These are phyloP conservation scores for Nomada hirtipes DNA, from an alignment of 2,888 invertebrate genomes.

Conservation along the genomic window DNA sequence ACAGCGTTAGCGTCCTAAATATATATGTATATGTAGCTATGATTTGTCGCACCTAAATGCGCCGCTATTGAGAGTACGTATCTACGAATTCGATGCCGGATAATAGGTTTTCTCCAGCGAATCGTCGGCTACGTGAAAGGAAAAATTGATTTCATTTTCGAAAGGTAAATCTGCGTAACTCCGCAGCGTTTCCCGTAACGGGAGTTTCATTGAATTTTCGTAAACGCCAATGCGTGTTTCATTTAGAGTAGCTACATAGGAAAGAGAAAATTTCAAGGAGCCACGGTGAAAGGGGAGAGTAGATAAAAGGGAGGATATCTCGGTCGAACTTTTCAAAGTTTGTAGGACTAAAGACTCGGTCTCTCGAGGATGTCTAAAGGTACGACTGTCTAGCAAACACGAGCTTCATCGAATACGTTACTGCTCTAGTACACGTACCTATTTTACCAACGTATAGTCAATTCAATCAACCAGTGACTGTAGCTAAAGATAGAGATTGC, in stretches of 20 bases:
- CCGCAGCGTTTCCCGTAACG: background rate
- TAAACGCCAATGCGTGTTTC: background rate
- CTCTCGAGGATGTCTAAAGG: conserved; percentile 62
- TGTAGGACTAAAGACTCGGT: conserved; percentile 56
- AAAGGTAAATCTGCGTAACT: background rate
- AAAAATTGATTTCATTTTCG: conserved; percentile 31
- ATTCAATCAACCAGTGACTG: conserved; percentile 80
- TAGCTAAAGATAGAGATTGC: conserved; percentile 77
- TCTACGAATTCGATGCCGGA: conserved; percentile 6
- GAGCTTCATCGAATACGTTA: conserved; percentile 75
- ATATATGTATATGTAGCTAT: background rate
- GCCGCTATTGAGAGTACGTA: background rate
- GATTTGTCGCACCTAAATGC: background rate
- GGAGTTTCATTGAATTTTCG: background rate
- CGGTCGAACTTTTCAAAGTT: conserved; percentile 41
- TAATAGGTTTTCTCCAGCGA: background rate
- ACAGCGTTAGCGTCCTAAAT: background rate
- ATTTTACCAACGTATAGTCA: conserved; percentile 78
- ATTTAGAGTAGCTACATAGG: background rate
- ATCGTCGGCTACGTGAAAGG: conserved; percentile 14
- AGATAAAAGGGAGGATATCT: conserved; percentile 34
- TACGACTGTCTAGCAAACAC: conserved; percentile 75
- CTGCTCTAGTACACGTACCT: conserved; percentile 79
- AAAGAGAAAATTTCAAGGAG: conserved; percentile 22
- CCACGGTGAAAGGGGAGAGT: conserved; percentile 24